phyloP scores from a whole-genome alignment of 2,113 vertebrate species.

The Megatriorchis doriae region DNA sequence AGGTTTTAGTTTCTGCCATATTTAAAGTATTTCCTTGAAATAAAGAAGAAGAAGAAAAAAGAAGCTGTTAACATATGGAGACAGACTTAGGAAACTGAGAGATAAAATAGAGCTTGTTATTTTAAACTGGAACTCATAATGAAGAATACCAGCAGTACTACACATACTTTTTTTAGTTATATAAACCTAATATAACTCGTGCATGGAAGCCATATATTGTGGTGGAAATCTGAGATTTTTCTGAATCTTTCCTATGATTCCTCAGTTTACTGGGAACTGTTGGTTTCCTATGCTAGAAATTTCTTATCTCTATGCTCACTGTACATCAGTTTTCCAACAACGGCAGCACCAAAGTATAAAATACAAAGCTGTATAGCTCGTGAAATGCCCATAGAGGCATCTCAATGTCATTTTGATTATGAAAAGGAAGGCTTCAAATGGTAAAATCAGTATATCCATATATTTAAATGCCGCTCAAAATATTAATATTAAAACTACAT shows the following conservation, averaged over 20 bases:
- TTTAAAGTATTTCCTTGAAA: conserved; percentile 78
- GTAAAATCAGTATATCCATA: background rate
- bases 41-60: conserved; percentile 51
- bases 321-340: background rate
- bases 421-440: background rate
- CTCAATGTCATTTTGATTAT: background rate
- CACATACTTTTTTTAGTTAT: background rate
- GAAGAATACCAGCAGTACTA: background rate
- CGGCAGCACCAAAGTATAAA: background rate
- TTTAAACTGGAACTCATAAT: background rate
- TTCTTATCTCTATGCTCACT: background rate
- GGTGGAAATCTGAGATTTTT: background rate
- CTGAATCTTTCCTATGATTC: background rate
- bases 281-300: background rate
- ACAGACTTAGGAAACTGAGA: background rate
- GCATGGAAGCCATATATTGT: background rate
- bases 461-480: background rate
- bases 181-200: background rate
- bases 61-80: conserved; percentile 50
- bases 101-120: background rate
- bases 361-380: background rate
- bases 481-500: background rate
- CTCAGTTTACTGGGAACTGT: background rate
- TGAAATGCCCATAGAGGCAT: background rate
- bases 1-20: conserved; percentile 70